Evolutionary conservation across 1,140 invertebrate species (phyloP).

Genomic region (Globodera rostochiensis): DNA sequence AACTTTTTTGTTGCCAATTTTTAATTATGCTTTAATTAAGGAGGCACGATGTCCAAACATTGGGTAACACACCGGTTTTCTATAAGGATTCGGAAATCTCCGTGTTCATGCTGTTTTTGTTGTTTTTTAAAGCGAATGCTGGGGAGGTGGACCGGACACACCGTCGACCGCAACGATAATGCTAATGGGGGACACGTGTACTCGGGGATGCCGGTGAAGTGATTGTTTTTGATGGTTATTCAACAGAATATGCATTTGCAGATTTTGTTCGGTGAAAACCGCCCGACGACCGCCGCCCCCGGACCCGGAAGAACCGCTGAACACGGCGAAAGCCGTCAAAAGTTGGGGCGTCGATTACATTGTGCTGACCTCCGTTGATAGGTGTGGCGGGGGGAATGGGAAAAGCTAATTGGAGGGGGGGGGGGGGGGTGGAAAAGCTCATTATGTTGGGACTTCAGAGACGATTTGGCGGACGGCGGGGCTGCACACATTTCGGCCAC

Average conservation of each 20-base stretch:
- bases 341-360: slow-evolving; percentile 96
- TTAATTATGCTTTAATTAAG: background rate
- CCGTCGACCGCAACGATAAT: slow-evolving; percentile 73
- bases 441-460: slow-evolving; percentile 46
- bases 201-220: slow-evolving; percentile 59
- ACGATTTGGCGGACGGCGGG: slow-evolving; percentile 61
- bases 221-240: background rate
- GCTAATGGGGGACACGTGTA: slow-evolving; percentile 70
- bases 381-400: slow-evolving; percentile 69
- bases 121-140: slow-evolving; percentile 74
- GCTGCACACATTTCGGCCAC: slow-evolving; percentile 60
- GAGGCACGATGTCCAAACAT: slow-evolving; percentile 99
- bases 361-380: slow-evolving; percentile 94
- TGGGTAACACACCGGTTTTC: slow-evolving; percentile 70
- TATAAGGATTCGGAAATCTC: background rate
- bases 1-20: background rate
- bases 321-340: slow-evolving; percentile 87
- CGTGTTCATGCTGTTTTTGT: background rate
- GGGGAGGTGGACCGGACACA: slow-evolving; percentile 77
- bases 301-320: slow-evolving; percentile 85
- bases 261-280: slow-evolving; percentile 99
- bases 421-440: too few relatives aligned
- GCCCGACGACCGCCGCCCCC: slow-evolving; percentile 83
- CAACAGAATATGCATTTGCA: slow-evolving; percentile 70
- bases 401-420: background rate